These are phyloP conservation scores for Synergus gifuensis DNA, from an alignment of 2,888 invertebrate species.

Conservation along the genomic window DNA sequence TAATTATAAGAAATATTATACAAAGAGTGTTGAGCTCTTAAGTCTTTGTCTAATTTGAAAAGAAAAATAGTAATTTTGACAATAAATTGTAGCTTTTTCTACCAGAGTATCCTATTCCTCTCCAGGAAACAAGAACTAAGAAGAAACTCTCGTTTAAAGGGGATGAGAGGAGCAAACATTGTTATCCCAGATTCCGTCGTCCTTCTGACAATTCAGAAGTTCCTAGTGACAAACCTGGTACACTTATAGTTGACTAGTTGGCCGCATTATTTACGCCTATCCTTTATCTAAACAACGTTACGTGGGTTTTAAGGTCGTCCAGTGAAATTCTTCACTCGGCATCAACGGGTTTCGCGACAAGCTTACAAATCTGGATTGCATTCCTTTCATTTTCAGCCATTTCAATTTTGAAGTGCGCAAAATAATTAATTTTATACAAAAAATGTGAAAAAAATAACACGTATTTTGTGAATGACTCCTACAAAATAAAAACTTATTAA, in stretches of 20 bases:
- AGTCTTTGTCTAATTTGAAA: background rate
- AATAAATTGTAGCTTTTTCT: conserved; percentile 23
- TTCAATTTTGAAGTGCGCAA: background rate
- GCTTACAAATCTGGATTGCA: conserved; percentile 5
- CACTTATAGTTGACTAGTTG: conserved; percentile 13
- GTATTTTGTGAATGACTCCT: too few relatives aligned
- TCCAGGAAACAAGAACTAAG: conserved; percentile 23
- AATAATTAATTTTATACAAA: background rate
- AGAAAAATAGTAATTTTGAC: background rate
- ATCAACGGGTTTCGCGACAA: conserved; percentile 14
- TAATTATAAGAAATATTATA: background rate
- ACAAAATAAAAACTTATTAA: too few relatives aligned
- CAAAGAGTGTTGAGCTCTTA: background rate
- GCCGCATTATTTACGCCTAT: conserved; percentile 34
- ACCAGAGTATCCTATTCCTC: conserved; percentile 15
- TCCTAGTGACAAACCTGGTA: conserved; percentile 15
- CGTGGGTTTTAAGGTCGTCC: conserved; percentile 28
- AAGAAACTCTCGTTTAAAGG: conserved; percentile 38
- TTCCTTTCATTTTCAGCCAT: background rate
- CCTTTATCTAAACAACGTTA: conserved; percentile 22
- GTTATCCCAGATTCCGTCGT: conserved; percentile 52
- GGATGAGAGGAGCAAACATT: conserved; percentile 55
- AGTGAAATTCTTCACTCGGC: conserved; percentile 29
- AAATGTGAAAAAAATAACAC: too few relatives aligned
- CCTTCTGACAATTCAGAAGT: conserved; percentile 25